phyloP scores from a whole-genome alignment of 2,888 invertebrate genomes.

The Apotomis betuletana region DNA sequence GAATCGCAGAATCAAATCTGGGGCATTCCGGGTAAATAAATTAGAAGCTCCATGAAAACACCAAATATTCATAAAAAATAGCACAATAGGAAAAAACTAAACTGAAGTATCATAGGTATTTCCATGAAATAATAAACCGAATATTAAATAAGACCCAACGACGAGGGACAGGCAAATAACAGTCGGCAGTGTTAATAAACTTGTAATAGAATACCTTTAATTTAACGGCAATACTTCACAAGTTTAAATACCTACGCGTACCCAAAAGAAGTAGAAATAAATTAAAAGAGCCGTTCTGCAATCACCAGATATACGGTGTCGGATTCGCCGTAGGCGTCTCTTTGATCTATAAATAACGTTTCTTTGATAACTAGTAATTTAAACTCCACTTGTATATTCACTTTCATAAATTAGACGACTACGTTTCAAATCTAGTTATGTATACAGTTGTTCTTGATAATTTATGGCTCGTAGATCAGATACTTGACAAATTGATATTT shows the following conservation, averaged over 20 bases:
- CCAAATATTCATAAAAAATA: too few relatives aligned
- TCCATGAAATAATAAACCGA: conserved; percentile 9
- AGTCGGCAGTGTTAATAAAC: conserved; percentile 1
- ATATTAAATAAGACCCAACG: conserved; percentile 6
- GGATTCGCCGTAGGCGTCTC: not conserved
- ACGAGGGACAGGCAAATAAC: not conserved
- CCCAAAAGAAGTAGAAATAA: not conserved
- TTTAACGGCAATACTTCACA: not conserved
- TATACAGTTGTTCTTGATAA: not conserved
- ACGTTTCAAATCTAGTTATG: conserved; percentile 10
- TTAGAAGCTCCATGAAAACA: too few relatives aligned
- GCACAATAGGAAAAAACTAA: too few relatives aligned
- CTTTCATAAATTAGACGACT: conserved; percentile 6
- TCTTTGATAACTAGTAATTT: conserved; percentile 10
- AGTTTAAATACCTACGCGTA: not conserved
- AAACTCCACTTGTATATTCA: conserved; percentile 5
- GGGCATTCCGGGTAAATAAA: too few relatives aligned
- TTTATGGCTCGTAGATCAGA: not conserved
- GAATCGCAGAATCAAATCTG: too few relatives aligned
- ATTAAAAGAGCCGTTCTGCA: not conserved
- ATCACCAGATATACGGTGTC: not conserved
- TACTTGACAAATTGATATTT: not conserved
- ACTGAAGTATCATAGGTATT: conserved; percentile 1
- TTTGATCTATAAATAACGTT: conserved; percentile 16
- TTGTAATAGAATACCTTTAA: not conserved